Base-by-base conservation (phyloP, 1,140 invertebrate species). In the Zaprionus nigranus region DNA sequence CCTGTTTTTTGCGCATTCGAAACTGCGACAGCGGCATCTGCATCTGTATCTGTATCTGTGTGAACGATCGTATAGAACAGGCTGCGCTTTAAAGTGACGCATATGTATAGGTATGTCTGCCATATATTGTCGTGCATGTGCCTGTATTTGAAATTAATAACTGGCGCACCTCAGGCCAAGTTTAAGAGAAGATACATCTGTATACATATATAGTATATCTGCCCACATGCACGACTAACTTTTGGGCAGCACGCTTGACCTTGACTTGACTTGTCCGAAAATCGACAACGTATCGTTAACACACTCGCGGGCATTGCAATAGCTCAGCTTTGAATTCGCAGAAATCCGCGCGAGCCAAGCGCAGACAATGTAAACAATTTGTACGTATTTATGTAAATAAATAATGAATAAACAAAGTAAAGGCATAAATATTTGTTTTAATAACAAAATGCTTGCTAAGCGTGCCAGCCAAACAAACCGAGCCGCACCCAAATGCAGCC, bases 351-450 rank as follows among this genome's bases (percentile, higher is more conserved):
- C 24, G 20, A 34, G 24, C 60, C 5, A 51, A 51, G 17, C 46
- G 12, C 46, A 46, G n/a, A 46, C n/a, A 51, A 4, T 51, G 46
- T 51, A 51, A 51, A 51, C 46, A 22, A 53, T 46, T 36, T 53
- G 20, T 53, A 28, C n/a, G 24, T 58, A 17, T 57, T 46, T 58
- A 38, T 51, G 24, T 58, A 40, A 36, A 43, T 67, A 61, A 28
- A 63, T 53, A 67, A 60, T 17, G 28, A 7, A 24, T 51, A 20
- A 51, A 34, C 38, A 54, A 69, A 72, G 56, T 62, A 20, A 59
- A 60, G n/a, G 60, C 73, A 63, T 81, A 84, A 84, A 90, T 84
- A 90, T 90, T 90, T 78, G 75, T 70, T 90, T 75, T 70, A 87
- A 74, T 82, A 79, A 74, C 65, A 69, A 66, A 67, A 53, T 24